Base-by-base conservation (phyloP, 2,113 vertebrate genomes). In the Taxidea taxus region DNA sequence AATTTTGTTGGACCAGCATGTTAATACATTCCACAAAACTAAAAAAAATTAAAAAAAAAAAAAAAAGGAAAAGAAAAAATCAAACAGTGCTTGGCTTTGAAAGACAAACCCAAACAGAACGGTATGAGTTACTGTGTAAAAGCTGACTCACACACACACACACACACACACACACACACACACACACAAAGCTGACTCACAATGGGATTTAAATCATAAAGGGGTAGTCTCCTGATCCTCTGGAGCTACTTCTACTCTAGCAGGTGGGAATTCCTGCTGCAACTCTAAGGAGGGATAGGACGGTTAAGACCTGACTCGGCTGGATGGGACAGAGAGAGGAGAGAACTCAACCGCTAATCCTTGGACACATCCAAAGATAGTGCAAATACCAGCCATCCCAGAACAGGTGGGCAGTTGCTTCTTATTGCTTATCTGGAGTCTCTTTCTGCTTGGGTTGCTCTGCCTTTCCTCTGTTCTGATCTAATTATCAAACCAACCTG, bases 401-500 rank as follows among this genome's bases (percentile, higher is more conserved):
- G 21, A 34, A 20, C 9, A 83, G 10, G 3, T 0, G 31, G 16
- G 42, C 34, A 2, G 42, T 27, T 54, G n/a, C 44, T 54, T 56
- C 25, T 58, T n/a, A 51, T 31, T 68, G 47, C 56, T 90, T 62
- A 23, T 29, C n/a, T 31, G 37, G 68, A 47, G 56, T 15, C 64
- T 94, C 64, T 66, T 95, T 64, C 60, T 88, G 83, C 31, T 60
- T 89, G 47, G 9, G 12, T 2, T 62, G 29, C 8, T 90, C 58
- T 92, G 62, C 20, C 42, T 97, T 83, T 72, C 37, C 3, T 92
- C 60, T n/a, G 44, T 29, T 96, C 74, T 94, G 37, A 42, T 25
- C 64, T 54, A 49, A 13, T 75, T 66, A 81, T 58, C 85, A 74
- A 80, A 29, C 11, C 31, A 44, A 66, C 1, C 15, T 12, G 6